Evolutionary conservation across 2,797 vertebrate genomes (phyloP).

Genomic region (Macrochelys suwanniensis): DNA sequence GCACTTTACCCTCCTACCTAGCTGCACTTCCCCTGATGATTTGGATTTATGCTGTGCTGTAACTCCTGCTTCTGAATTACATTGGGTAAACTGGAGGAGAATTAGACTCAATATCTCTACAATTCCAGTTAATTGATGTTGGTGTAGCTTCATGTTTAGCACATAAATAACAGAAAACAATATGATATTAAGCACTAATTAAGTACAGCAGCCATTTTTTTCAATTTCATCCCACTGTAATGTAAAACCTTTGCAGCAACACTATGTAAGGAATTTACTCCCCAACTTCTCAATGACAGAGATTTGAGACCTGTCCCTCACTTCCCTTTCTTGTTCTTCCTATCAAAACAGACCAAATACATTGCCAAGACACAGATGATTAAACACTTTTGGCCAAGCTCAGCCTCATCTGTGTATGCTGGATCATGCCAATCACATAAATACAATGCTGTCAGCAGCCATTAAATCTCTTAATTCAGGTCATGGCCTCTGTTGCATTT

Average conservation of each 20-base stretch:
- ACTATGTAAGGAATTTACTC: background rate
- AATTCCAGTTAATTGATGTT: background rate
- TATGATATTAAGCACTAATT: background rate
- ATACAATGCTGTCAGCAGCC: background rate
- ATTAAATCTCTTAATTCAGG: background rate
- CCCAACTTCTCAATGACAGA: background rate
- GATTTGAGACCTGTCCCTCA: background rate
- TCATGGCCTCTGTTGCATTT: background rate
- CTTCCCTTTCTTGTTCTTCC: background rate
- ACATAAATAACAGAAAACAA: background rate
- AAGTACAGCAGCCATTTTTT: background rate
- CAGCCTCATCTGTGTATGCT: background rate
- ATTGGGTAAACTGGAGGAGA: background rate
- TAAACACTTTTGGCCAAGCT: background rate
- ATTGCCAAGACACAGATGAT: background rate
- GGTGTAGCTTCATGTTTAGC: background rate
- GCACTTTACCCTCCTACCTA: background rate
- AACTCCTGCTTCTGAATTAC: background rate
- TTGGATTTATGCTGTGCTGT: background rate
- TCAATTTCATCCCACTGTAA: background rate
- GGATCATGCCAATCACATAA: background rate
- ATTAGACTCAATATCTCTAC: background rate
- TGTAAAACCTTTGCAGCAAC: background rate
- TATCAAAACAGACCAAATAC: background rate
- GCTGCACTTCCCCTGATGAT: background rate